Conservation (phyloP, 2,797 vertebrate species). For the Esox masquinongy region DNA sequence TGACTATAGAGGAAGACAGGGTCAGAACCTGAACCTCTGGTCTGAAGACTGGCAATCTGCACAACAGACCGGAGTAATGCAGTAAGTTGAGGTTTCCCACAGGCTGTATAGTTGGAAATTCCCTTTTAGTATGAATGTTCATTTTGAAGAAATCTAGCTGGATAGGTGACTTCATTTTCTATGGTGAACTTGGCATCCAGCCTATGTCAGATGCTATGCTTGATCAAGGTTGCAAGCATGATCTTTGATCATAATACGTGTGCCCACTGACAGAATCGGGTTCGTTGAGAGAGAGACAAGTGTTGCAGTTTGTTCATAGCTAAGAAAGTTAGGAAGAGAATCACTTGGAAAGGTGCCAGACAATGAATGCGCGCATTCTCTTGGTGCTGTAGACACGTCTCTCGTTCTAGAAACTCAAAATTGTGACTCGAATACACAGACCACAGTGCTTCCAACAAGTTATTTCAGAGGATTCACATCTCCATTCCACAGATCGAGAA, state of each 20-base stretch:
- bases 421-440: not conserved
- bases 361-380: slow-evolving; percentile 46
- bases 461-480: not conserved
- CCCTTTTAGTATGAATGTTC: not conserved
- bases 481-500: not conserved
- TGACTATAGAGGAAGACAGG: not conserved
- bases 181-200: not conserved
- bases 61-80: not conserved
- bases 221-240: not conserved
- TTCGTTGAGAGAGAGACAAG: not conserved
- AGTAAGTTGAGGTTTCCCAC: not conserved
- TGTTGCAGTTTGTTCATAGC: slow-evolving; percentile 26
- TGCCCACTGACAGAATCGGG: not conserved
- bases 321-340: slow-evolving; percentile 43
- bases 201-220: not conserved
- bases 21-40: not conserved
- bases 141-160: not conserved
- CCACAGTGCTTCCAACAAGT: slow-evolving; percentile 6
- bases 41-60: not conserved
- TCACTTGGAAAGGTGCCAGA: slow-evolving; percentile 55
- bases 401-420: slow-evolving; percentile 25
- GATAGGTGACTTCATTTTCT: not conserved
- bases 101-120: not conserved
- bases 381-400: slow-evolving; percentile 28
- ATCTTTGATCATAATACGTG: not conserved